phyloP scores from a whole-genome alignment of 2,797 vertebrate species.

The Cyprinella venusta region DNA sequence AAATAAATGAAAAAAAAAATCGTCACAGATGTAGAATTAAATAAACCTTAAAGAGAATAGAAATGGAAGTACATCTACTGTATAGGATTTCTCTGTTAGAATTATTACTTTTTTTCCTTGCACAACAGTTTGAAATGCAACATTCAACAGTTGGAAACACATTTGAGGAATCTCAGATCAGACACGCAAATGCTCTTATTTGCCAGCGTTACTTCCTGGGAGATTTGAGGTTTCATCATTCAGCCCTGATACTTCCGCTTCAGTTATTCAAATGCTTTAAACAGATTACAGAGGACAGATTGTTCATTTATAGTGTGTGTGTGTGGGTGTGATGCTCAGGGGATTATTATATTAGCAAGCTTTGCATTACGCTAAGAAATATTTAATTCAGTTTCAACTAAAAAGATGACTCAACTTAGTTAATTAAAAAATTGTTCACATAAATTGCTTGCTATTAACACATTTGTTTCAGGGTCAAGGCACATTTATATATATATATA shows the following conservation, averaged over 20 bases:
- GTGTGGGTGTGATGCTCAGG: not conserved
- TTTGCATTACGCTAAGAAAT: conserved; percentile 37
- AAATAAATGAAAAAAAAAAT: too few relatives aligned
- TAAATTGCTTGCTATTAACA: not conserved
- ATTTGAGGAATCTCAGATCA: conserved; percentile 55
- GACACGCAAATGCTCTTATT: conserved; percentile 67
- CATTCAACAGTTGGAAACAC: conserved; percentile 32
- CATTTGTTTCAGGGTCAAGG: not conserved
- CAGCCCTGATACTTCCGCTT: conserved; percentile 58
- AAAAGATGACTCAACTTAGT: conserved; percentile 36
- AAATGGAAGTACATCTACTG: not conserved
- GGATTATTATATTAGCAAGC: conserved; percentile 35
- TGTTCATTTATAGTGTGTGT: conserved; percentile 34
- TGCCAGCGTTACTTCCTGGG: conserved; percentile 52
- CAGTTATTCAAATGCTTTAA: conserved; percentile 70
- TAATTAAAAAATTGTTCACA: not conserved
- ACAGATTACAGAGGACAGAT: conserved; percentile 49
- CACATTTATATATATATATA: too few relatives aligned
- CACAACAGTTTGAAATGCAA: conserved; percentile 3
- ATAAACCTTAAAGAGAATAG: not conserved
- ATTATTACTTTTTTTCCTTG: not conserved
- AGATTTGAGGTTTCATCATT: conserved; percentile 55
- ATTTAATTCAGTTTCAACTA: conserved; percentile 8
- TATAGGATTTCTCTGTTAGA: not conserved
- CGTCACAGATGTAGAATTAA: not conserved